Conservation (phyloP, 1,140 invertebrate genomes). For the Bombus breviceps region DNA sequence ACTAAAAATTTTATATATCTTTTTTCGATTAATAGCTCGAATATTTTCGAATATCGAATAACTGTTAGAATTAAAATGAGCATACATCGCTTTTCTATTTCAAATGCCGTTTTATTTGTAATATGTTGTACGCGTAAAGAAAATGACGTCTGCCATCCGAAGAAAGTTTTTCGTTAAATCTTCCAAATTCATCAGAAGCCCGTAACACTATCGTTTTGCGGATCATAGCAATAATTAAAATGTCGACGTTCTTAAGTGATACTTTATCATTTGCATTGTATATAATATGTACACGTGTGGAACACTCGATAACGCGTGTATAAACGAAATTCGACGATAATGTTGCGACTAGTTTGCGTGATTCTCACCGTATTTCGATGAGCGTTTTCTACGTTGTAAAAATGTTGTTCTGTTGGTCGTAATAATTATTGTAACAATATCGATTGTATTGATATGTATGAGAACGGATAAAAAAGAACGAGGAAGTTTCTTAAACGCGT, state of each 20-base stretch:
- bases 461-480: neutral
- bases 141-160: constrained; percentile 2
- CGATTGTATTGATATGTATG: constrained; percentile 23
- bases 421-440: constrained; percentile 35
- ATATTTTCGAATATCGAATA: neutral
- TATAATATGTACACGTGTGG: constrained; percentile 28
- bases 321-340: constrained; percentile 34
- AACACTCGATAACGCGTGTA: constrained; percentile 11
- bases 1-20: neutral
- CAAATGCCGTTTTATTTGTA: constrained; percentile 3
- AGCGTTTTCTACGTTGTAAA: constrained; percentile 42
- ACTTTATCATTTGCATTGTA: constrained; percentile 41
- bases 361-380: constrained; percentile 19
- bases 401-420: constrained; percentile 38
- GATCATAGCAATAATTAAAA: constrained; percentile 39
- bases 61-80: too few species aligned
- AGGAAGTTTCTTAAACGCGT: constrained; percentile 31
- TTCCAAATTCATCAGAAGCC: neutral
- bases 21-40: neutral
- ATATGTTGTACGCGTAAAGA: too few species aligned
- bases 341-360: constrained; percentile 23
- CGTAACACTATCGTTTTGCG: neutral
- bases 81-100: neutral
- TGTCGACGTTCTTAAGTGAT: constrained; percentile 25
- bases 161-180: neutral